Conservation (phyloP, 2,113 vertebrate genomes). For the Ibidorhyncha struthersii region DNA sequence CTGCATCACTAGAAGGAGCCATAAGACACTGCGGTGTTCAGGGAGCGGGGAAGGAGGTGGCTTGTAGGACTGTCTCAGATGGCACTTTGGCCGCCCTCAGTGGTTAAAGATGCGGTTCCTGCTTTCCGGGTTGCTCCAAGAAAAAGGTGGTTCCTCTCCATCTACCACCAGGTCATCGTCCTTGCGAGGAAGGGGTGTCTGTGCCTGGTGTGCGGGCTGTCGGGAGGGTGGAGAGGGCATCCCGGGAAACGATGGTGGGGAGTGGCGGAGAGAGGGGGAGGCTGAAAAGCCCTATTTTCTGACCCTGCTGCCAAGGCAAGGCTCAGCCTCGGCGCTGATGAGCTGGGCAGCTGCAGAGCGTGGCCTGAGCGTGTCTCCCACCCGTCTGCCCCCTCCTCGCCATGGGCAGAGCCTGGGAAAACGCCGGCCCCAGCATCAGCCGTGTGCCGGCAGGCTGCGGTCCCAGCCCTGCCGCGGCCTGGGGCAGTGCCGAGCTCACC, state of each 20-base stretch:
- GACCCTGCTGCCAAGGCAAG: not conserved
- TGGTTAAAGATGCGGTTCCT: not conserved
- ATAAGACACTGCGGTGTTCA: not conserved
- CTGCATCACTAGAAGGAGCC: not conserved
- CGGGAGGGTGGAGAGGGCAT: not conserved
- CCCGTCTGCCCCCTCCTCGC: not conserved
- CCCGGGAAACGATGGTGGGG: not conserved
- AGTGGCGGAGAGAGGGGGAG: rapidly evolving
- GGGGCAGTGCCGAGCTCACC: not conserved
- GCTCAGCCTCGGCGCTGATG: not conserved
- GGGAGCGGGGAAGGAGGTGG: not conserved
- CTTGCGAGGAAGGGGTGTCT: not conserved
- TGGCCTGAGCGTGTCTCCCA: not conserved
- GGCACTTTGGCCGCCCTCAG: not conserved
- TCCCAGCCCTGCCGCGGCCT: not conserved
- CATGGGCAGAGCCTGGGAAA: rapidly evolving
- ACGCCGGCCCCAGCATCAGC: not conserved
- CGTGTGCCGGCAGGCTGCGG: not conserved
- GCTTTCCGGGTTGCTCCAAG: not conserved
- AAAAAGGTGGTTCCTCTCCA: not conserved
- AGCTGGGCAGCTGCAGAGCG: not conserved
- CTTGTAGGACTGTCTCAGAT: not conserved
- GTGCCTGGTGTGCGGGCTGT: not conserved
- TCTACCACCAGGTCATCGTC: rapidly evolving
- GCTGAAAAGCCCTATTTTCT: not conserved